Evolutionary conservation across 2,888 invertebrate genomes (phyloP).

Genomic region (Argyresthia albistria): DNA sequence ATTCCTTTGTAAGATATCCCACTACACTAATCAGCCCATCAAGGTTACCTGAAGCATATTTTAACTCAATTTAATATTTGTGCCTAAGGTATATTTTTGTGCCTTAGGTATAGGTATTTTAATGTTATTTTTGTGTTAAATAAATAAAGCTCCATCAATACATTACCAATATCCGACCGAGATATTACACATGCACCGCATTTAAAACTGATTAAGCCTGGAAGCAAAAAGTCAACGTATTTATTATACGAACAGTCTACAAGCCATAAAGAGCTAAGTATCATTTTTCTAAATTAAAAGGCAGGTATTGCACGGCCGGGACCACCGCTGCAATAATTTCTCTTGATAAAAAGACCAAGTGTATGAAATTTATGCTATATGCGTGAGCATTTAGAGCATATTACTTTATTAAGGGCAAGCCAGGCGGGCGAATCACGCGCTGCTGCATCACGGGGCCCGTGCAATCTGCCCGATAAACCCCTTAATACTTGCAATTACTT

Average conservation of each 20-base stretch:
- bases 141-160: too few relatives aligned
- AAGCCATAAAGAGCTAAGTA: constrained; percentile 37
- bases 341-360: constrained; percentile 55
- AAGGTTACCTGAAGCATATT: too few relatives aligned
- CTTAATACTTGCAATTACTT: constrained; percentile 55
- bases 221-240: constrained; percentile 42
- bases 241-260: constrained; percentile 25
- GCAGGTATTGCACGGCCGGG: constrained; percentile 46
- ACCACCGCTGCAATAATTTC: constrained; percentile 66
- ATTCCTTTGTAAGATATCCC: too few relatives aligned
- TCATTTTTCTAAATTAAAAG: constrained; percentile 58
- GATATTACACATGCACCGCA: neutral
- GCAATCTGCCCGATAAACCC: constrained; percentile 46
- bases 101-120: too few relatives aligned
- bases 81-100: too few relatives aligned
- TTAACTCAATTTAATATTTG: too few relatives aligned
- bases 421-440: constrained; percentile 18
- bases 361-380: constrained; percentile 63
- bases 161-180: neutral
- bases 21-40: too few relatives aligned
- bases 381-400: constrained; percentile 68
- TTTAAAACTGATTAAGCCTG: constrained; percentile 20
- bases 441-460: constrained; percentile 28
- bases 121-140: too few relatives aligned
- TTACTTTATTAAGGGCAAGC: constrained; percentile 67